A percentile compares a stretch with the other conserved stretches of the same genome.
These are phyloP conservation scores for Saxidomus purpurata DNA, from an alignment of 1,140 invertebrate species.

Conservation along the genomic window DNA sequence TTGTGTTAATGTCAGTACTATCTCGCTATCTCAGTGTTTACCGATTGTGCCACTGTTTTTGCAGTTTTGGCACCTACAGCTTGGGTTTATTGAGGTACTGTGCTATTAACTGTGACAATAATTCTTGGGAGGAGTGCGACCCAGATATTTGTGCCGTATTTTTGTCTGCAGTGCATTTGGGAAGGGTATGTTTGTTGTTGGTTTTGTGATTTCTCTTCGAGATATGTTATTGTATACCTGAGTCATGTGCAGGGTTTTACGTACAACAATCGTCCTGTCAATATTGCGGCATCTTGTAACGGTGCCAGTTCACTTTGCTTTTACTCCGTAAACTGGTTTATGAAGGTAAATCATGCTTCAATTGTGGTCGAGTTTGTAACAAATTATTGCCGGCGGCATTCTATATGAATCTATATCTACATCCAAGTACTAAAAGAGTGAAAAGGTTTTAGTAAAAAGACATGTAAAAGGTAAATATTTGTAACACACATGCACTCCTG, in stretches of 20 bases:
- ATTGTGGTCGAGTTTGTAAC: too few relatives aligned
- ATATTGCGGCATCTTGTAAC: too few relatives aligned
- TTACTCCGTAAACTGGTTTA: too few relatives aligned
- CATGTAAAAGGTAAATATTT: too few relatives aligned
- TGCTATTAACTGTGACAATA: constrained; percentile 38
- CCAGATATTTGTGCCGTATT: neutral
- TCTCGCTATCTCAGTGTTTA: neutral
- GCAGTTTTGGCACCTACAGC: constrained; percentile 38
- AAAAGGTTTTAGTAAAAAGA: too few relatives aligned
- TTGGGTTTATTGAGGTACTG: neutral
- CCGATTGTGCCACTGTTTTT: constrained; percentile 14
- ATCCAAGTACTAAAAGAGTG: too few relatives aligned
- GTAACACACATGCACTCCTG: too few relatives aligned
- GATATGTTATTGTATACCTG: neutral
- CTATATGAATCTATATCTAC: too few relatives aligned
- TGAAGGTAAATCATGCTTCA: too few relatives aligned
- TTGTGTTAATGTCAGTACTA: constrained; percentile 34
- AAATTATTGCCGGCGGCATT: too few relatives aligned
- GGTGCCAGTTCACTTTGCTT: too few relatives aligned
- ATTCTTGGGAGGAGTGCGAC: constrained; percentile 1
- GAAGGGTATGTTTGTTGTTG: constrained; percentile 21
- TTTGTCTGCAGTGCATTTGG: constrained; percentile 12
- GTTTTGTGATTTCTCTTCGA: neutral
- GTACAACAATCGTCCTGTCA: neutral
- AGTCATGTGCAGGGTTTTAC: neutral